phyloP scores from a whole-genome alignment of 2,113 vertebrate genomes.

The Crotalus tigris region DNA sequence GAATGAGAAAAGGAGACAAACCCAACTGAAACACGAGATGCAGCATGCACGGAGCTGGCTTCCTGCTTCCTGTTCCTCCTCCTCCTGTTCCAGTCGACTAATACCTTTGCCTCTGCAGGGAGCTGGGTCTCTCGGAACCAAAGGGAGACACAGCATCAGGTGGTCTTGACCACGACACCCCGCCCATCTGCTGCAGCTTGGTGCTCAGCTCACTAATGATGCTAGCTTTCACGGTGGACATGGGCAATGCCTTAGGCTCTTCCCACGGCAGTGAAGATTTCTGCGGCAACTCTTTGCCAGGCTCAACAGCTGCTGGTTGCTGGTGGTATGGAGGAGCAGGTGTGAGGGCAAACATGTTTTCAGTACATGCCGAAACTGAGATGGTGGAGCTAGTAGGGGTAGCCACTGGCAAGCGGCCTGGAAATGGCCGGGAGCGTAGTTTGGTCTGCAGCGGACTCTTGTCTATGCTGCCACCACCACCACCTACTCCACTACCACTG shows the following conservation, averaged over 20 bases:
- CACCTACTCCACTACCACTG: background rate
- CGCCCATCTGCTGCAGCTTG: conserved; percentile 88
- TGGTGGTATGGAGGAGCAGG: conserved; percentile 47
- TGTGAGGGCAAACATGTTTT: conserved; percentile 64
- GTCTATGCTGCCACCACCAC: conserved; percentile 63
- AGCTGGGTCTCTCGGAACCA: conserved; percentile 62
- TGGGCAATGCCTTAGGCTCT: conserved; percentile 66
- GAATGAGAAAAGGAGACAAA: conserved; percentile 39
- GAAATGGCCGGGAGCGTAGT: conserved; percentile 55
- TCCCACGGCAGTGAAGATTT: conserved; percentile 63
- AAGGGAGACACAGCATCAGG: conserved; percentile 70
- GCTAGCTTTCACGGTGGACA: conserved; percentile 84
- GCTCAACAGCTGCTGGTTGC: conserved; percentile 34
- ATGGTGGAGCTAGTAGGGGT: conserved; percentile 69
- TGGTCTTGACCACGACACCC: conserved; percentile 70
- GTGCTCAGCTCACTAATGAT: conserved; percentile 89
- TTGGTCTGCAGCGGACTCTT: conserved; percentile 71
- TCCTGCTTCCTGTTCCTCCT: conserved; percentile 6
- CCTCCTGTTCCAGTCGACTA: conserved; percentile 26
- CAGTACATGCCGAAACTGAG: conserved; percentile 57
- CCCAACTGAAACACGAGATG: conserved; percentile 32
- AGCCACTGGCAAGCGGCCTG: conserved; percentile 60
- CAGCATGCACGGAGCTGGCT: conserved; percentile 22
- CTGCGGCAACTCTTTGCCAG: conserved; percentile 44
- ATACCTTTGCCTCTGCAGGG: conserved; percentile 70